Base-by-base conservation (phyloP, 2,113 vertebrate species). In the Trematomus loennbergii region DNA sequence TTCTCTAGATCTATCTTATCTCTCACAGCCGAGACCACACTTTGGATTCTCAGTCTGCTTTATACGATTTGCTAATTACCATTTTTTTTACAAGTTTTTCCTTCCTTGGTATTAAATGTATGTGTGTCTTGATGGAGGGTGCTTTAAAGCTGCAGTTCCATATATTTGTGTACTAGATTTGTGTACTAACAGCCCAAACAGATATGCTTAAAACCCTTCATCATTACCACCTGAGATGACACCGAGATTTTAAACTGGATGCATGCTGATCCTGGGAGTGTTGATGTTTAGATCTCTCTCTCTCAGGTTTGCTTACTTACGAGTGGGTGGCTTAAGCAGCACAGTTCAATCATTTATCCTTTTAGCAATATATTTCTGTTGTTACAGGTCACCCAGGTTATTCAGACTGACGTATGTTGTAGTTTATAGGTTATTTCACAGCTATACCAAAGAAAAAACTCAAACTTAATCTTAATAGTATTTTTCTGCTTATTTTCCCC, bases 1-100 rank as follows among this genome's bases (percentile, higher is more conserved):
- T 22, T 53, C 15, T 60, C 49, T 43, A 43, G 20, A 66, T 75
- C 64, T 50, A 33, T 57, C 5, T 73, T 64, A 59, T 54, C 45
- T 49, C 40, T 63, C 72, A 66, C 40, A 60, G 53, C 18, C 15
- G 49, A 57, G 59, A 69, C 18, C 22, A 12, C 5, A 17, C 16
- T n/a, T 40, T 29, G 20, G 9, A 45, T 49, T 67, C 61, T 36
- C 1, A 17, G n/a, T 68, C 70, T 72, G 9, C 40, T 29, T 15
- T 49, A 64, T 57, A 8, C 18, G 16, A 59, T 52, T 43, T 66
- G 2, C 11, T 33, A 61, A 29, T 22, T 46, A 4, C 29, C 4
- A 29, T 2, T 18, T 50, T 50, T 50, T 50, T 50, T 50, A 60
- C 12, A 66, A 45, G 54, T 36, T 60, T 16, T 40, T 12, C 13